Percentiles rank a stretch among this genome's conserved stretches.
These are phyloP conservation scores for Anguilla anguilla DNA, from an alignment of 2,797 vertebrate genomes.

Conservation along the genomic window DNA sequence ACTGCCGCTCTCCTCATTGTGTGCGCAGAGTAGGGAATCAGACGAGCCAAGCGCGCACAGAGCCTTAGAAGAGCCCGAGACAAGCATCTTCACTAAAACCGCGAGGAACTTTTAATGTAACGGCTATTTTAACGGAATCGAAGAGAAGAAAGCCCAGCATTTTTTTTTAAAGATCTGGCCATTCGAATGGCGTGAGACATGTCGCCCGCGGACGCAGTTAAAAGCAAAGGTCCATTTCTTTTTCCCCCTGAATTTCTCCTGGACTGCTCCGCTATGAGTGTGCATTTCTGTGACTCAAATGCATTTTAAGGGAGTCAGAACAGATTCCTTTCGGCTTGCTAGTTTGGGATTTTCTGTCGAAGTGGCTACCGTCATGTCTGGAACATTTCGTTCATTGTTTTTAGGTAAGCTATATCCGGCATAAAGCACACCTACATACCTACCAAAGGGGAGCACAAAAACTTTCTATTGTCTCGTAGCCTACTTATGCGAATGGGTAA, in stretches of 20 bases:
- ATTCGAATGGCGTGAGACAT: constrained; percentile 61
- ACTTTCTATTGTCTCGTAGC: constrained; percentile 33
- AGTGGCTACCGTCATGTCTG: constrained; percentile 73
- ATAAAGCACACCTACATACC: neutral
- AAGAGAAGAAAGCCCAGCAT: constrained; percentile 57
- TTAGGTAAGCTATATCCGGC: constrained; percentile 73
- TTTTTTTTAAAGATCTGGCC: constrained; percentile 57
- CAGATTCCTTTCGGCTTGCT: constrained; percentile 67
- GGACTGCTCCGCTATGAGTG: constrained; percentile 58
- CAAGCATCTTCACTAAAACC: constrained; percentile 70
- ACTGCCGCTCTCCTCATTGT: constrained; percentile 38
- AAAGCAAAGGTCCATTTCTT: constrained; percentile 58
- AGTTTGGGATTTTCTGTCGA: constrained; percentile 64
- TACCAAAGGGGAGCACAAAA: constrained; percentile 8
- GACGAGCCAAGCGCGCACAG: constrained; percentile 53
- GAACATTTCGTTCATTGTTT: constrained; percentile 71
- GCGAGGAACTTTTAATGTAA: constrained; percentile 73
- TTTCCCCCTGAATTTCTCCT: constrained; percentile 51
- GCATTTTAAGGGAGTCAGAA: constrained; percentile 61
- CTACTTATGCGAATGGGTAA: neutral
- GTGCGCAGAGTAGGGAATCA: constrained; percentile 65
- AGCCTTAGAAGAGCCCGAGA: constrained; percentile 60
- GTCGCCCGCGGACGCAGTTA: constrained; percentile 69
- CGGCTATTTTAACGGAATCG: constrained; percentile 60
- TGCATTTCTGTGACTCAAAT: constrained; percentile 62